Conservation (phyloP, 2,113 vertebrate genomes). For the Hemichromis elongatus region DNA sequence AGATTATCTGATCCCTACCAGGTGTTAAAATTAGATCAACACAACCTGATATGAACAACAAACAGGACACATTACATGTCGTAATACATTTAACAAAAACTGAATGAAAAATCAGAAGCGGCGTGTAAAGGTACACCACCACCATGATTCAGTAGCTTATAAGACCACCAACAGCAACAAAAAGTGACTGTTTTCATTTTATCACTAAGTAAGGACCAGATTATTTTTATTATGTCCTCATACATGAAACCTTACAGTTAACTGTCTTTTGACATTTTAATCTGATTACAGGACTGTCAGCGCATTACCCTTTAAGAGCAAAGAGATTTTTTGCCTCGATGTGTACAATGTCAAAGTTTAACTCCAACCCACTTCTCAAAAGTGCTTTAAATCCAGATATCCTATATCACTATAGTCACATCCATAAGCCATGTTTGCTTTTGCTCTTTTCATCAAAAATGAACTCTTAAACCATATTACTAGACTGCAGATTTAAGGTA, state of each 20-base stretch:
- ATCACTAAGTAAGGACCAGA: neutral
- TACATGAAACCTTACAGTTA: neutral
- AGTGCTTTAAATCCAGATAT: neutral
- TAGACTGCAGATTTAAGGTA: neutral
- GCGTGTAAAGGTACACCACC: accelerated
- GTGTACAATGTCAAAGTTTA: neutral
- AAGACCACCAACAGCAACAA: neutral
- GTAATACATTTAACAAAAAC: neutral
- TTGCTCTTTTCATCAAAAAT: neutral
- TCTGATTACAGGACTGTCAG: neutral
- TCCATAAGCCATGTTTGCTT: neutral
- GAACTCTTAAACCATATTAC: neutral
- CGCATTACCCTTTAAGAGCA: neutral
- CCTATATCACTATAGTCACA: neutral
- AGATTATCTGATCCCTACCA: neutral
- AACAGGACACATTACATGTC: neutral
- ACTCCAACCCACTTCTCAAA: neutral
- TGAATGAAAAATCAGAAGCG: neutral
- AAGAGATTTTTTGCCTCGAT: neutral
- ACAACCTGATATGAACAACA: neutral
- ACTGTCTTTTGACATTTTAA: neutral
- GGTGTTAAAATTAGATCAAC: neutral
- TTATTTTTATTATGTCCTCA: neutral
- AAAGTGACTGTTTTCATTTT: neutral
- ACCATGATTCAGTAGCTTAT: neutral